Conservation (phyloP, 2,888 invertebrate genomes). For the Chalcosyrphus nemorum region DNA sequence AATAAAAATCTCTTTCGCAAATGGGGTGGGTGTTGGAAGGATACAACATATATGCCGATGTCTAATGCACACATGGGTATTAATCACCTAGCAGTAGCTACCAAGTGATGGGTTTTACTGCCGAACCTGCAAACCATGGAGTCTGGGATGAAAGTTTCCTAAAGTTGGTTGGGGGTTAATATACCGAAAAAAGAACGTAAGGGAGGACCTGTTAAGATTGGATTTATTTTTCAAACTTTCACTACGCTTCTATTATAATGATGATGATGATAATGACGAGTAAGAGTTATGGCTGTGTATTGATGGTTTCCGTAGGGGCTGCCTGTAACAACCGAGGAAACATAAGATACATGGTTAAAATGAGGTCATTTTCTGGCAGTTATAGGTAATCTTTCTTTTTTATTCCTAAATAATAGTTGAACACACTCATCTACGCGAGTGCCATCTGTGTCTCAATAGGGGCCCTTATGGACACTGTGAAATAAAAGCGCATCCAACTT, state of each 20-base stretch:
- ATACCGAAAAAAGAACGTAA: background rate
- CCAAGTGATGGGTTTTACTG: constrained; percentile 39
- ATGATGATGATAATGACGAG: background rate
- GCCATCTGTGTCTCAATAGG: no score
- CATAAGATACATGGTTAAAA: no score
- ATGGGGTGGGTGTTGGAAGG: background rate
- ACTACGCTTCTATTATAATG: constrained; percentile 12
- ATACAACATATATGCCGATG: background rate
- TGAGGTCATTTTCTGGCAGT: no score
- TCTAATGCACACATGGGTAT: constrained; percentile 46
- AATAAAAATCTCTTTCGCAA: constrained; percentile 40
- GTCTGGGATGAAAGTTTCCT: constrained; percentile 39
- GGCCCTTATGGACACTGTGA: no score
- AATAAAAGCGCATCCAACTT: no score
- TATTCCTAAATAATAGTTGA: no score
- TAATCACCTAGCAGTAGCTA: constrained; percentile 55
- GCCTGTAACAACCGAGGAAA: no score
- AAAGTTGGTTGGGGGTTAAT: constrained; percentile 11
- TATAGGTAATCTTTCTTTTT: no score
- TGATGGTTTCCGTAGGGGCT: no score
- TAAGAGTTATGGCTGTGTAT: no score
- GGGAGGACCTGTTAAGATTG: constrained; percentile 21
- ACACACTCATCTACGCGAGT: no score
- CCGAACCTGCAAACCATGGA: constrained; percentile 26
- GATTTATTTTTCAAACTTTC: constrained; percentile 38